phyloP scores from a whole-genome alignment of 2,113 vertebrate species.

The Calypte anna region DNA sequence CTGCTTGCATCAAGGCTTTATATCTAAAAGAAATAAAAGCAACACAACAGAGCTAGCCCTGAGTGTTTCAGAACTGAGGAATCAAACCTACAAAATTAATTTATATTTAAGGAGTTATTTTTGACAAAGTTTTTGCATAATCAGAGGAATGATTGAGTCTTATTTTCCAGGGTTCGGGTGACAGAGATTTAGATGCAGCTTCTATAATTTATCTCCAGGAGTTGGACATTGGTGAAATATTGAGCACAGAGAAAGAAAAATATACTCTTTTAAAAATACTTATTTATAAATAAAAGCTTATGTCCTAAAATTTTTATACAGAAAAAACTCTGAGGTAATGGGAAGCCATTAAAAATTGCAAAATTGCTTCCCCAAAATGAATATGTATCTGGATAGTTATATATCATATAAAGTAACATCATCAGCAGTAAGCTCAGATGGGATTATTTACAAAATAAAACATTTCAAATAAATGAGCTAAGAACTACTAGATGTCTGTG shows the following conservation, averaged over 20 bases:
- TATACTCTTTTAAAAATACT: neutral
- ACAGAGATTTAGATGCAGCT: neutral
- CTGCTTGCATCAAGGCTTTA: rapidly evolving
- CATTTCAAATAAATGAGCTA: neutral
- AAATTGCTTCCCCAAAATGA: neutral
- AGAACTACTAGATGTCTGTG: neutral
- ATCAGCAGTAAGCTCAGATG: neutral
- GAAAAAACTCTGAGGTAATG: neutral
- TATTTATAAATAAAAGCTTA: neutral
- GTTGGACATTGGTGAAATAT: neutral
- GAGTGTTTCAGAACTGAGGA: neutral
- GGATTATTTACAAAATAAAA: neutral
- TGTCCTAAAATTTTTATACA: neutral
- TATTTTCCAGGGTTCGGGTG: neutral
- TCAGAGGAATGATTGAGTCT: neutral
- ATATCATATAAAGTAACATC: neutral
- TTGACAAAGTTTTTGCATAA: neutral
- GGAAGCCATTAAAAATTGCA: neutral
- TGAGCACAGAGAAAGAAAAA: neutral
- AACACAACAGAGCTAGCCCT: neutral
- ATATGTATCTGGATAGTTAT: neutral
- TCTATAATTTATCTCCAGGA: neutral
- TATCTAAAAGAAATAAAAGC: neutral
- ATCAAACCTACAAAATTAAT: neutral
- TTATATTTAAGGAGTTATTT: neutral